Conservation (phyloP, 2,888 invertebrate genomes). For the Labia minor region DNA sequence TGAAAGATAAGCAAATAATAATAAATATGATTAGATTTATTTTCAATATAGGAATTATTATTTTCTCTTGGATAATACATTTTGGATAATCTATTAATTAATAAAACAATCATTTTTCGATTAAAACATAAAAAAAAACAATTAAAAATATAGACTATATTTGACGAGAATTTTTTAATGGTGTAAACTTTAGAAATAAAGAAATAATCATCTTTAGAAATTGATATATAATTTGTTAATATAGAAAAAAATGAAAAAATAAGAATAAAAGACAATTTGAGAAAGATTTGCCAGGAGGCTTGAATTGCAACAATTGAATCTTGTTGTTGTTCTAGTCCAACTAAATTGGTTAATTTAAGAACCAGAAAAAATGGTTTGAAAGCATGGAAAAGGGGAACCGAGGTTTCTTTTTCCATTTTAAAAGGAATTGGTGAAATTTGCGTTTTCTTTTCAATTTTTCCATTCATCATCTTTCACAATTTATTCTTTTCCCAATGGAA, state of each 20-base stretch:
- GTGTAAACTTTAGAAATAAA: neutral
- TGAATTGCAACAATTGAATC: neutral
- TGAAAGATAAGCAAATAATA: neutral
- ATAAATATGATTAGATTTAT: neutral
- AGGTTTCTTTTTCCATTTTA: too few species aligned
- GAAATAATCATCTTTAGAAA: neutral
- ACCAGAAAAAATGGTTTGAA: neutral
- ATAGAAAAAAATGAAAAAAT: neutral
- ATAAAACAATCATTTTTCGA: neutral
- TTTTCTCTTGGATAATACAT: neutral
- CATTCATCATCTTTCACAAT: too few species aligned
- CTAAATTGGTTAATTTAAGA: neutral
- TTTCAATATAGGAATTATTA: too few species aligned
- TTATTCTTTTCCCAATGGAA: too few species aligned
- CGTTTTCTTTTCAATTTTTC: too few species aligned
- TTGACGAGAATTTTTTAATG: too few species aligned
- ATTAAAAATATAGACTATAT: neutral
- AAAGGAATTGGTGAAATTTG: too few species aligned
- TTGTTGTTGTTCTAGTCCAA: neutral
- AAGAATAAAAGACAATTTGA: neutral
- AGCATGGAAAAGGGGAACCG: neutral
- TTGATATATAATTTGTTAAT: neutral
- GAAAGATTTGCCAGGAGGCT: neutral
- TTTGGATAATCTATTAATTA: neutral
- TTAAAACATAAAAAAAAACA: neutral